Evolutionary conservation across 2,797 vertebrate species (phyloP), one percentile per base, ranked within the genome.

Genomic region (Leuciscus waleckii): DNA sequence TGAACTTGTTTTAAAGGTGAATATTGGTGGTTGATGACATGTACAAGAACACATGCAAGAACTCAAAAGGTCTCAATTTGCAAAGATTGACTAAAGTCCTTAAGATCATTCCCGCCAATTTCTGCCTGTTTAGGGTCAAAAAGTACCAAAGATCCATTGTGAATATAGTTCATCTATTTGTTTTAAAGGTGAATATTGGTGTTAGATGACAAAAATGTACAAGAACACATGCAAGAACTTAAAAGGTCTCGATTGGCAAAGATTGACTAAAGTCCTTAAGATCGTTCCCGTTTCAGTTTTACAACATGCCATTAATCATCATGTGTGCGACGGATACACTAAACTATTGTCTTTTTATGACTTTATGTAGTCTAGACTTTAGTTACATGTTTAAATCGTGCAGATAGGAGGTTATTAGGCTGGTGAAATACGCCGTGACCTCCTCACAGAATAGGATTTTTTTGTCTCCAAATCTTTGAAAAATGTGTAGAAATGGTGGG

Each of bases 251-350:
- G 23, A 10, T 23, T 23, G 3, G 56, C 21, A n/a, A 58, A n/a
- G 16, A 35, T 35, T 8, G 29, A 65, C 16, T 29, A 10, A 26
- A 21, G 54, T 23, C 9, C 8, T n/a, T 58, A 37, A 78, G 65
- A 39, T 14, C 5, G 14, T 35, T 81, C 29, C 7, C 1, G 65
- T 88, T 73, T 85, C 89, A 87, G 82, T 16, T 90, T 87, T 91
- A 75, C 29, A 65, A 35, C 63, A 82, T 68, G 65, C 87, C 58
- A 39, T 4, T 1, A 13, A 16, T 43, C 0, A 43, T 70, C 23
- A 37, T 61, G 75, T 14, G 79, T 49, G 23, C 4, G 56, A n/a
- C 3, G 26, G 41, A 61, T 63, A 79, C 78, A 35, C 46, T 17
- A 5, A 26, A 21, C n/a, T 16, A 35, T n/a, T 35, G 41, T 65